Evolutionary conservation across 2,888 invertebrate species (phyloP).

Genomic region (Mallateleia sp.): DNA sequence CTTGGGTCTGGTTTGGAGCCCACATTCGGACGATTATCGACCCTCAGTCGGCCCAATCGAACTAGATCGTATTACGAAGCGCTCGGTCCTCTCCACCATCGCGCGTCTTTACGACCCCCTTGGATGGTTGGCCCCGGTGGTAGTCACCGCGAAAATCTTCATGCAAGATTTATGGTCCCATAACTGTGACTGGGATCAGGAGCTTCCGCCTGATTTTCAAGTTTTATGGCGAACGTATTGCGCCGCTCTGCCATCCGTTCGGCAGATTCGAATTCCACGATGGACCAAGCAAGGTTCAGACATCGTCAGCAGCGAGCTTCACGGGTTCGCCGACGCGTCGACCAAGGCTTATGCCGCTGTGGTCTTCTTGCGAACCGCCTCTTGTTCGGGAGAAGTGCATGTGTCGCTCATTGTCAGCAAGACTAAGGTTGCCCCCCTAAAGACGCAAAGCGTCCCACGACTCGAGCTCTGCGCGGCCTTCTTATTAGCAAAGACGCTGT

Average conservation of each 20-base stretch:
- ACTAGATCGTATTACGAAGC: not conserved
- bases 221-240: not conserved
- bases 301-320: conserved; percentile 7
- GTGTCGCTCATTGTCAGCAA: conserved; percentile 30
- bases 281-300: not conserved
- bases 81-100: not conserved
- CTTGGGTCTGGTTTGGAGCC: not conserved
- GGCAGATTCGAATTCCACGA: not conserved
- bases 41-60: not conserved
- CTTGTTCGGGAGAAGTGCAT: not conserved
- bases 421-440: conserved; percentile 58
- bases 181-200: conserved; percentile 24
- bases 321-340: conserved; percentile 64
- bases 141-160: conserved; percentile 24
- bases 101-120: conserved; percentile 42
- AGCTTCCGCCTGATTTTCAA: too few species aligned
- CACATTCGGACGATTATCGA: not conserved
- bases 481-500: conserved; percentile 58
- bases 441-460: conserved; percentile 39
- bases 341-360: conserved; percentile 52
- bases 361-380: not conserved
- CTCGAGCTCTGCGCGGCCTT: conserved; percentile 19
- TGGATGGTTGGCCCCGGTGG: conserved; percentile 32
- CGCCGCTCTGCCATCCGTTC: not conserved
- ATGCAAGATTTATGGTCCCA: conserved; percentile 41